Evolutionary conservation across 2,888 invertebrate genomes (phyloP), one percentile per base, ranked within the genome.

Genomic region (Chydorus sphaericus): DNA sequence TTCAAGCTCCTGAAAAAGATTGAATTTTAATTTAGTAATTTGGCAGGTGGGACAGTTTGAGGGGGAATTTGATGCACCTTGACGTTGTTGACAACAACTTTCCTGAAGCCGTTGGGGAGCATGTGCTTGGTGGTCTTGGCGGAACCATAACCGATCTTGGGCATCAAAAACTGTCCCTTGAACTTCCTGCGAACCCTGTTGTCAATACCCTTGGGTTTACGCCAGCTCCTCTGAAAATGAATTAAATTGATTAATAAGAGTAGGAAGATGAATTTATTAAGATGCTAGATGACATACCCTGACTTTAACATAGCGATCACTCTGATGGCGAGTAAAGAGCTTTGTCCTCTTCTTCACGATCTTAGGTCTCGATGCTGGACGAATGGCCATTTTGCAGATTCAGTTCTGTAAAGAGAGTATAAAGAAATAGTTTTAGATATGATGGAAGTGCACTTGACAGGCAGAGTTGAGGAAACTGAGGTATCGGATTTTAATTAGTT

Each of bases 121-220:
- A 98, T 89, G 72, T 97, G 96, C 69, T 85, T 85, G 59, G 94
- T 94, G 69, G 85, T 87, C 70, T 86, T 85, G 72, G 86, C 87
- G 65, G 92, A 91, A 63, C 98, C 97, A 70, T 96, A 98, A 81
- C 98, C 98, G 71, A 99, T 94, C 71, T 85, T 94, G 62, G 98
- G 98, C 98, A 99, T 98, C 77, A 90, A 76, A 70, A 85, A 92
- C 70, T 96, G 96, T 30, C 98, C 98, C 85, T 98, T 98, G 79
- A 98, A 98, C 65, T 96, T 83, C 71, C 98, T 85, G 65, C 98
- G 84, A 51, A 98, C 97, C 74, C 97, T 83, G 83, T 99, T 98
- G 77, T 99, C 98, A 74, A 98, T 99, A 91, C 98, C 98, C 77
- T 96, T 96, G 20, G 98, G 98, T 77, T 96, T 98, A 70, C 98